These are phyloP conservation scores for Anolis sagrei DNA, from an alignment of 2,113 vertebrate species.

Conservation along the genomic window DNA sequence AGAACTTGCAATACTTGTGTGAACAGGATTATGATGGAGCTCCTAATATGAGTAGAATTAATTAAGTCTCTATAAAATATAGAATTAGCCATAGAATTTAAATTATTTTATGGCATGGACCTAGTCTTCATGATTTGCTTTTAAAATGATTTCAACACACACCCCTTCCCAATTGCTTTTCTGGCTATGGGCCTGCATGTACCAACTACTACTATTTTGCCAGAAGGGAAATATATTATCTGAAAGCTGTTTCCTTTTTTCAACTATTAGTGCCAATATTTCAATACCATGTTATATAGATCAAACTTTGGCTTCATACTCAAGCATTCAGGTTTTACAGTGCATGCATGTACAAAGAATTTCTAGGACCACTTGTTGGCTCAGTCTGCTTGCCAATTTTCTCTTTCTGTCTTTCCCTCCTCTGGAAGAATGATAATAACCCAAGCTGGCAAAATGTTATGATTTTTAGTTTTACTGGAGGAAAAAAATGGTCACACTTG, in stretches of 20 bases:
- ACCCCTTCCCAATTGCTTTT: too few relatives aligned
- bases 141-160: too few relatives aligned
- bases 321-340: conserved; percentile 17
- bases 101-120: too few relatives aligned
- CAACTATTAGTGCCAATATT: conserved; percentile 3
- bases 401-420: neutral
- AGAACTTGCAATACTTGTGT: too few relatives aligned
- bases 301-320: conserved; percentile 20
- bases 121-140: too few relatives aligned
- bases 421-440: conserved; percentile 25
- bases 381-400: neutral
- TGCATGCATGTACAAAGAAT: conserved; percentile 1
- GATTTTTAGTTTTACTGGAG: neutral
- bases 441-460: conserved; percentile 7
- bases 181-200: neutral
- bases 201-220: conserved; percentile 10
- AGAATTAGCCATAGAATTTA: too few relatives aligned
- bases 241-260: neutral
- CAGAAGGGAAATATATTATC: neutral
- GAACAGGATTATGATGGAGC: too few relatives aligned
- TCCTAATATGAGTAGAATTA: too few relatives aligned
- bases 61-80: too few relatives aligned
- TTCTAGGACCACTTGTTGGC: conserved; percentile 24
- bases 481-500: conserved; percentile 7
- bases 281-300: neutral